Evolutionary conservation across 2,888 invertebrate species (phyloP), one percentile per base, ranked within the genome.

Genomic region (Callyntrura sp.): DNA sequence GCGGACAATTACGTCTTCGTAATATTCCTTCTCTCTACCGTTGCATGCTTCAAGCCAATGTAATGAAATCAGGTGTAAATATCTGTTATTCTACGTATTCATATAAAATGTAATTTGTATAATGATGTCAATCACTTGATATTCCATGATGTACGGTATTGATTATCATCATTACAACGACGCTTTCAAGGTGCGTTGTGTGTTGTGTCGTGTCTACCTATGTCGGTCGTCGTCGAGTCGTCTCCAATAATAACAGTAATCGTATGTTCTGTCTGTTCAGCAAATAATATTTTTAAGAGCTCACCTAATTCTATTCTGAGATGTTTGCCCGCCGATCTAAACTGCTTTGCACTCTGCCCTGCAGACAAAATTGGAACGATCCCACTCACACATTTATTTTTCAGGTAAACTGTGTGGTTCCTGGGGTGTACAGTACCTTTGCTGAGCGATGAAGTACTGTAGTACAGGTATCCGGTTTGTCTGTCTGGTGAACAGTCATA

Each of bases 11-110:
- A n/a, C 9, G 12, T 51, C n/a, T 3, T 51, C 51, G n/a, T 51
- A 51, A 51, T n/a, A 51, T 51, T 51, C 9, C 12, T n/a, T 5
- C 14, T 14, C 3, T 14, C 2, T 51, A 51, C n/a, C 9, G 14
- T 51, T 12, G 76, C 51, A 23, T 25, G 23, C 23, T 20, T 51
- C 6, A 23, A 25, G 48, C 48, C 48, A 51, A 51, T 35, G 9
- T 12, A 76, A 73, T 48, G 48, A 73, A 48, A 48, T 76, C 35
- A 70, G 43, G 51, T 70, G 76, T 25, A 45, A 73, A 14, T 73
- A 25, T 73, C 17, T 45, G 20, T 20, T 17, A 20, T 1, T 73
- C 6, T 0, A n/a, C 20, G 17, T 20, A 73, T 73, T 73, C 20
- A 51, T 70, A 45, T 70, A 45, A 45, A 6, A 45, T 45, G 12